Evolutionary conservation across 92 coral and sea anemone genomes (phyloP).

Genomic region (Bergia puertoricense): DNA sequence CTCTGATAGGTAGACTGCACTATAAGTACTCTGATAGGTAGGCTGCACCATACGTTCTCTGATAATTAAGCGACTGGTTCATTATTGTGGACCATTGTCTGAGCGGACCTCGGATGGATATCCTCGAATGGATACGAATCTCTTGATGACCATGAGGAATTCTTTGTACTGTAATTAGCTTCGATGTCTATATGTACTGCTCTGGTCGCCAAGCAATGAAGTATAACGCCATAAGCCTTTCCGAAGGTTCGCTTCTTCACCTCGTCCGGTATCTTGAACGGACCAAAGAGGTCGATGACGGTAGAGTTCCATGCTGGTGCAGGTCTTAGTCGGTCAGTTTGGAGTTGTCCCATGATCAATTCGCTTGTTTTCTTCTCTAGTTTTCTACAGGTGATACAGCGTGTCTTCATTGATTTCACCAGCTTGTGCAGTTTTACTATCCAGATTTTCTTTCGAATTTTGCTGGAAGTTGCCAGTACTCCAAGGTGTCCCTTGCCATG

Average conservation of each 20-base stretch:
- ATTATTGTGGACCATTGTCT: too few relatives aligned
- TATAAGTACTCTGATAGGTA: too few relatives aligned
- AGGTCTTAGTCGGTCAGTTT: conserved; percentile 42
- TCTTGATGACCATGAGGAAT: too few relatives aligned
- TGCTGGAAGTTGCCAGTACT: conserved; percentile 58
- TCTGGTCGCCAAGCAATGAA: conserved; percentile 49
- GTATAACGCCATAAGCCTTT: conserved; percentile 47
- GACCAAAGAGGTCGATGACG: conserved; percentile 48
- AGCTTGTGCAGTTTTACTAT: conserved; percentile 39
- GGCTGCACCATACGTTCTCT: too few relatives aligned
- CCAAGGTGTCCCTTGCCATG: conserved; percentile 56
- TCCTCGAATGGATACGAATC: too few relatives aligned
- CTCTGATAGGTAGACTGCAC: too few relatives aligned
- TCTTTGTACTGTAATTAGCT: background rate
- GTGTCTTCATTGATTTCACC: background rate
- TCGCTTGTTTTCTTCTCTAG: background rate
- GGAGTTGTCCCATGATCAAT: conserved; percentile 42
- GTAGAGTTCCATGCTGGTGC: conserved; percentile 50
- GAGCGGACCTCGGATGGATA: too few relatives aligned
- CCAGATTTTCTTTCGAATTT: conserved; percentile 56
- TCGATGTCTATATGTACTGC: conserved; percentile 41
- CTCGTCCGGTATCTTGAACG: conserved; percentile 37
- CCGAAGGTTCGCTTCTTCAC: conserved; percentile 45
- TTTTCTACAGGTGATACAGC: conserved; percentile 27
- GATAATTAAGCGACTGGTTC: too few relatives aligned